Evolutionary conservation across 35 echinoderm and acorn worm genomes (phyloP).

Genomic region (Apostichopus californicus): DNA sequence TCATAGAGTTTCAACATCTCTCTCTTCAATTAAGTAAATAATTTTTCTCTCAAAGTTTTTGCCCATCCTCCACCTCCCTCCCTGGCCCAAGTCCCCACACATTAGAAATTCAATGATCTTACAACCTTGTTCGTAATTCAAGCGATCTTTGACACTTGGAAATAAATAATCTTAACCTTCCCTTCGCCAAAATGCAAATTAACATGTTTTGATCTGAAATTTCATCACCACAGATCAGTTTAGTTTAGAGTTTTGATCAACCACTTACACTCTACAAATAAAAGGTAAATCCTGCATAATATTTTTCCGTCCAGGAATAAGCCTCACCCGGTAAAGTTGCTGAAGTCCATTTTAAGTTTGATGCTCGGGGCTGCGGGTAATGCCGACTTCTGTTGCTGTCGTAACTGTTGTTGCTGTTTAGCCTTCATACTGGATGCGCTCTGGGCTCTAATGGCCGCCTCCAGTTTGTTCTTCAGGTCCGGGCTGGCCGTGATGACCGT

Average conservation of each 20-base stretch:
- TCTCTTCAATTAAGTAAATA: no score
- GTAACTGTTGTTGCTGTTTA: slow-evolving; percentile 11
- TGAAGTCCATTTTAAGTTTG: slow-evolving; percentile 96
- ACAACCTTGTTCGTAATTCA: no score
- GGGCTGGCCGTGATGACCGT: slow-evolving; percentile 77
- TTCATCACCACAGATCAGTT: no score
- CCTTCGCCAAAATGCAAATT: no score
- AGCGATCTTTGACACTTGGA: no score
- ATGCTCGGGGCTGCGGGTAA: slow-evolving; percentile 78
- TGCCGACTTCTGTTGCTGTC: slow-evolving; percentile 38
- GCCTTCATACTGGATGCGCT: slow-evolving; percentile 43
- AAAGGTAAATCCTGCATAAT: background rate
- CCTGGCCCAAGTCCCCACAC: background rate
- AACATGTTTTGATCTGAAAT: background rate
- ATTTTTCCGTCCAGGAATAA: background rate
- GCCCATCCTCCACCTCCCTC: background rate
- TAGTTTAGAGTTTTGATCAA: no score
- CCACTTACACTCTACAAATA: no score
- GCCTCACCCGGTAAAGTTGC: slow-evolving; percentile 91
- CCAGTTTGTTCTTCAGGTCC: slow-evolving; percentile 92
- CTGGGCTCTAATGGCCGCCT: slow-evolving; percentile 81
- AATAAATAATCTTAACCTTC: no score
- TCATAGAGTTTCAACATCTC: no score
- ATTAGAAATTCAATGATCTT: no score
- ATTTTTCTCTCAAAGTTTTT: no score